A percentile compares a stretch with the other conserved stretches of the same genome.
These are phyloP conservation scores for Exocentrus adspersus DNA, from an alignment of 2,888 invertebrate genomes.

Conservation along the genomic window DNA sequence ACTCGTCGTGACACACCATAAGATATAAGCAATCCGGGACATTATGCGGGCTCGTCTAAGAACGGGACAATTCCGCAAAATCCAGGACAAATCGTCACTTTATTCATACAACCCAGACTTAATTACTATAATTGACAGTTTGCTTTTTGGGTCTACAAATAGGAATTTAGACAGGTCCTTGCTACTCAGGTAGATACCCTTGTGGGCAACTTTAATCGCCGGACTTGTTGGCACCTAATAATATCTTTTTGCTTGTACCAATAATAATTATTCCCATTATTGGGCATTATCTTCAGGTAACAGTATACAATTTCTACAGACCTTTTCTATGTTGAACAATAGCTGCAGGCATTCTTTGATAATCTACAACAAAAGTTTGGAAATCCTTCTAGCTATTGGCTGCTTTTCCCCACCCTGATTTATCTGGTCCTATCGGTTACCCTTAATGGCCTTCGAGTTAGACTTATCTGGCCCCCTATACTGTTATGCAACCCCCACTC, in stretches of 20 bases:
- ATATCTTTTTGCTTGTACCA: neutral
- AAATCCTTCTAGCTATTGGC: slow-evolving; percentile 58
- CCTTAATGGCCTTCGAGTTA: slow-evolving; percentile 56
- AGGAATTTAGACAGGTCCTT: too few species aligned
- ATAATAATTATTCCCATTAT: slow-evolving; percentile 10
- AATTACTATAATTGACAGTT: too few species aligned
- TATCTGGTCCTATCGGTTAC: slow-evolving; percentile 56
- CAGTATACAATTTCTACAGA: slow-evolving; percentile 4
- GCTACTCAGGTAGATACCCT: too few species aligned
- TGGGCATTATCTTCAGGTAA: slow-evolving; percentile 23
- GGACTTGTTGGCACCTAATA: slow-evolving; percentile 12
- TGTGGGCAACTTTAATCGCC: too few species aligned
- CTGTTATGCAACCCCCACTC: slow-evolving; percentile 49
- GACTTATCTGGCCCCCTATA: slow-evolving; percentile 44
- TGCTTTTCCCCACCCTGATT: slow-evolving; percentile 52
- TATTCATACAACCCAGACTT: too few species aligned
- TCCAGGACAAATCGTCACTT: too few species aligned
- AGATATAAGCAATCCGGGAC: too few species aligned
- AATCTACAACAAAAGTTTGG: slow-evolving; percentile 50
- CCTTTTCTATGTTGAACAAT: slow-evolving; percentile 32
- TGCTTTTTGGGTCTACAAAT: too few species aligned
- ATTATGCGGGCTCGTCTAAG: too few species aligned
- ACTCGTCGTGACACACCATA: too few species aligned
- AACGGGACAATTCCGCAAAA: too few species aligned
- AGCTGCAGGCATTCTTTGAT: slow-evolving; percentile 44